Evolutionary conservation across 2,113 vertebrate species (phyloP).

Genomic region (Bubo bubo): DNA sequence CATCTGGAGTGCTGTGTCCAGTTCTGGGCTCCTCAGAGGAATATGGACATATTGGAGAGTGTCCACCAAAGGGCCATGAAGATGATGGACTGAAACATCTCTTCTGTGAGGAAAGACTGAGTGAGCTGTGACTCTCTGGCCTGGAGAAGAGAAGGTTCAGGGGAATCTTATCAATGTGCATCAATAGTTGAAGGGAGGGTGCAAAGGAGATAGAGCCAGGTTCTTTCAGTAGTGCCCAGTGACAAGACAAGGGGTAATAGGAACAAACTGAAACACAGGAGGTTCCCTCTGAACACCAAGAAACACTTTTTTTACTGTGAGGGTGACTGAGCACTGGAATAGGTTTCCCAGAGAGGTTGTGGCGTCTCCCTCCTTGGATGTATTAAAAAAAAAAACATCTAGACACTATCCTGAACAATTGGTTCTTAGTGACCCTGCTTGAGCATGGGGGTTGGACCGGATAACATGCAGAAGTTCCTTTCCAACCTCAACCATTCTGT

Average conservation of each 20-base stretch:
- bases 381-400: not conserved
- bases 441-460: not conserved
- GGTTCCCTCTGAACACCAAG: not conserved
- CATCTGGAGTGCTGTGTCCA: too few species aligned
- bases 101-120: not conserved
- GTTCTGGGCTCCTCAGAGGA: not conserved
- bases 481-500: not conserved
- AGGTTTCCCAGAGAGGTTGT: not conserved
- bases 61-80: accelerated
- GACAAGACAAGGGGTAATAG: not conserved
- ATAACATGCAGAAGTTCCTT: not conserved
- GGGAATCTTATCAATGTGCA: not conserved
- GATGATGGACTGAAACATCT: not conserved
- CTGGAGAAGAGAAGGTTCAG: not conserved
- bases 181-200: not conserved
- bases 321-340: not conserved
- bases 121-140: not conserved
- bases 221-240: not conserved
- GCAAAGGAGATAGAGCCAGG: not conserved
- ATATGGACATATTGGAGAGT: not conserved
- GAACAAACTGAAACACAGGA: not conserved
- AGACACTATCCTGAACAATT: not conserved
- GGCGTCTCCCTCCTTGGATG: not conserved
- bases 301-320: not conserved
- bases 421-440: not conserved